A percentile compares a stretch with the other conserved stretches of the same genome.
Conservation (phyloP, 2,113 vertebrate species). For the Cyphomyrus plagiostoma region DNA sequence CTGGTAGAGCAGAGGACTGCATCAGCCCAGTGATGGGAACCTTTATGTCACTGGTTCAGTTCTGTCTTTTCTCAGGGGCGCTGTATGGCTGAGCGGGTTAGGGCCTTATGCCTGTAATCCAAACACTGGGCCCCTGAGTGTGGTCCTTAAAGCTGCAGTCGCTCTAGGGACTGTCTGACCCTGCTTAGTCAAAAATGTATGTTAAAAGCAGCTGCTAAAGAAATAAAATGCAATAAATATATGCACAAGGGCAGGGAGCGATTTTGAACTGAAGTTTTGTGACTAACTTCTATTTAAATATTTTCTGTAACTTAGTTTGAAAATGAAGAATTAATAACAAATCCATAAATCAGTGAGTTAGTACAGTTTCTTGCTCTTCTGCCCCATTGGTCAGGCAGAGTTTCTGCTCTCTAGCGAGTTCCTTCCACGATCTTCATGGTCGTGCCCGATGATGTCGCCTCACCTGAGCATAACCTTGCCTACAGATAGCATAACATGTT, state of each 20-base stretch:
- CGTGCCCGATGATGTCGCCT: not conserved
- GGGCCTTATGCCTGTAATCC: not conserved
- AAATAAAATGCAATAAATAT: not conserved
- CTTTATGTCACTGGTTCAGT: not conserved
- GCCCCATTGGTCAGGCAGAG: not conserved
- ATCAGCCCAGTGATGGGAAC: not conserved
- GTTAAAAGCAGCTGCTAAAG: not conserved
- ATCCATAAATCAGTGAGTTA: not conserved
- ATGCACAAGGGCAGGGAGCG: not conserved
- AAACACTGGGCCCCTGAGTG: not conserved
- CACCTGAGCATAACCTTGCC: not conserved
- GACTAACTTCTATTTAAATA: not conserved
- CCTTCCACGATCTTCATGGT: not conserved
- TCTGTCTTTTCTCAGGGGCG: not conserved
- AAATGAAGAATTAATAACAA: not conserved
- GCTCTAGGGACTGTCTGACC: not conserved
- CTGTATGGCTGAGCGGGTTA: not conserved
- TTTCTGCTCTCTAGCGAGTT: not conserved
- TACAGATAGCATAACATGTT: not conserved
- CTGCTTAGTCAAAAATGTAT: not conserved
- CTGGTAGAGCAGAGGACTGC: not conserved
- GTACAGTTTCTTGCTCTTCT: not conserved
- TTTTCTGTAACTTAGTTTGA: not conserved
- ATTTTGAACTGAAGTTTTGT: not conserved
- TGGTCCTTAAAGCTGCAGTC: not conserved